These are phyloP conservation scores for Apaloderma vittatum DNA, from an alignment of 2,113 vertebrate species.

Conservation along the genomic window DNA sequence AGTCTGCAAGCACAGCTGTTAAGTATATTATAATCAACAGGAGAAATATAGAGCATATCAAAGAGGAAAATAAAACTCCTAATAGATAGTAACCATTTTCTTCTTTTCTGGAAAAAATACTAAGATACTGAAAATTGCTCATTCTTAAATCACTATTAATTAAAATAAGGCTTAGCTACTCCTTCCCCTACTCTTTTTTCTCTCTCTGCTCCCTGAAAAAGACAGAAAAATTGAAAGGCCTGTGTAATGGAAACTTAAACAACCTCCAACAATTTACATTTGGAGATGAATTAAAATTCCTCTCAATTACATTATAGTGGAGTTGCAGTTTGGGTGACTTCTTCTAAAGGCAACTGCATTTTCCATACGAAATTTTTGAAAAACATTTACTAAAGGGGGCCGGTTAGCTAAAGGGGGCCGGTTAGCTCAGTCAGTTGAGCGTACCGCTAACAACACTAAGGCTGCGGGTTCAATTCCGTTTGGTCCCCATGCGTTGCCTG, in stretches of 20 bases:
- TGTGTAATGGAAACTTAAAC: neutral
- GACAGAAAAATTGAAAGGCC: neutral
- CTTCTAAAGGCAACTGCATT: neutral
- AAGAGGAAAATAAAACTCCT: slow-evolving; percentile 47
- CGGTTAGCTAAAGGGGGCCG: too few species aligned
- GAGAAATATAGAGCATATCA: slow-evolving; percentile 39
- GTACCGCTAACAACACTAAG: too few species aligned
- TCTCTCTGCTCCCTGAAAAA: neutral
- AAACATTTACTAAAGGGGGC: neutral
- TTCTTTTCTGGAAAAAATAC: neutral
- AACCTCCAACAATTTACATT: neutral
- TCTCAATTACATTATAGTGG: neutral
- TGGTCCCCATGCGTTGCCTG: too few species aligned
- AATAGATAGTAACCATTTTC: neutral
- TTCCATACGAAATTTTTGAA: neutral
- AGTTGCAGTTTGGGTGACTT: neutral
- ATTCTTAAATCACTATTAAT: slow-evolving; percentile 34
- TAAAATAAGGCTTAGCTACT: neutral
- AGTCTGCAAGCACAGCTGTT: slow-evolving; percentile 40
- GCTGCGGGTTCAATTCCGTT: too few species aligned
- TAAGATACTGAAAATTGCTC: neutral
- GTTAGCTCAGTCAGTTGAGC: too few species aligned
- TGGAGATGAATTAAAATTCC: neutral
- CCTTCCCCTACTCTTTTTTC: neutral
- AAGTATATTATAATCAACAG: slow-evolving; percentile 47